Percentiles rank a stretch among this genome's conserved stretches.
These are phyloP conservation scores for Ditylenchus dipsaci DNA, from an alignment of 1,140 invertebrate species.

Conservation along the genomic window DNA sequence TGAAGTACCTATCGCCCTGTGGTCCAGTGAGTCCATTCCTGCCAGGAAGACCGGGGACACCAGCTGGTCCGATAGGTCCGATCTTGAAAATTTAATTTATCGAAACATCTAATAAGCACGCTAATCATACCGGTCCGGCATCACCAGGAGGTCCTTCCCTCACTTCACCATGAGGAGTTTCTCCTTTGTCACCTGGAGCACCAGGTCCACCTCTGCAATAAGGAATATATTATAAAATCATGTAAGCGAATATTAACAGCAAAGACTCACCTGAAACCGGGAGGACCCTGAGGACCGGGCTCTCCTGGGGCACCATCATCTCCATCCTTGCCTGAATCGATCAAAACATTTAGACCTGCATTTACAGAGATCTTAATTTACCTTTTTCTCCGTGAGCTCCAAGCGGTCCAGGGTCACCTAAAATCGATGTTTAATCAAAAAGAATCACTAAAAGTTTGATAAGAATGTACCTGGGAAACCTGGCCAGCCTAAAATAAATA, in stretches of 20 bases:
- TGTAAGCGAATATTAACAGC: background rate
- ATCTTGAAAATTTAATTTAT: background rate
- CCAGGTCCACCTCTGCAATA: conserved; percentile 42
- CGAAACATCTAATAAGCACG: background rate
- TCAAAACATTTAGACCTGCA: background rate
- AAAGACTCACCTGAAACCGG: conserved; percentile 31
- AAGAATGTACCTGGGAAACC: conserved; percentile 47
- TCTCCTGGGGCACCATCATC: conserved; percentile 56
- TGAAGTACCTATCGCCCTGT: conserved; percentile 39
- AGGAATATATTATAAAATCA: background rate
- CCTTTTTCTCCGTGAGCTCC: conserved; percentile 47
- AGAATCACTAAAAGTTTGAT: background rate
- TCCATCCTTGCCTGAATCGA: conserved; percentile 36
- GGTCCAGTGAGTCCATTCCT: conserved; percentile 53
- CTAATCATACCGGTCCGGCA: conserved; percentile 34
- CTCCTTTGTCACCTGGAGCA: conserved; percentile 56
- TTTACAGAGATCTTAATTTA: background rate
- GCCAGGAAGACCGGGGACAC: conserved; percentile 56
- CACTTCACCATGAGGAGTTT: conserved; percentile 52
- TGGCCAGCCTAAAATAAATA: conserved; percentile 40
- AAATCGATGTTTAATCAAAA: background rate
- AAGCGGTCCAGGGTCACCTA: conserved; percentile 44
- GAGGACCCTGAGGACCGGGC: conserved; percentile 50
- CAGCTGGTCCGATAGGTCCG: conserved; percentile 55
- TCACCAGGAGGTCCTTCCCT: conserved; percentile 57